These are phyloP conservation scores for Chloroclystis v-ata DNA, from an alignment of 2,888 invertebrate species.

Conservation along the genomic window DNA sequence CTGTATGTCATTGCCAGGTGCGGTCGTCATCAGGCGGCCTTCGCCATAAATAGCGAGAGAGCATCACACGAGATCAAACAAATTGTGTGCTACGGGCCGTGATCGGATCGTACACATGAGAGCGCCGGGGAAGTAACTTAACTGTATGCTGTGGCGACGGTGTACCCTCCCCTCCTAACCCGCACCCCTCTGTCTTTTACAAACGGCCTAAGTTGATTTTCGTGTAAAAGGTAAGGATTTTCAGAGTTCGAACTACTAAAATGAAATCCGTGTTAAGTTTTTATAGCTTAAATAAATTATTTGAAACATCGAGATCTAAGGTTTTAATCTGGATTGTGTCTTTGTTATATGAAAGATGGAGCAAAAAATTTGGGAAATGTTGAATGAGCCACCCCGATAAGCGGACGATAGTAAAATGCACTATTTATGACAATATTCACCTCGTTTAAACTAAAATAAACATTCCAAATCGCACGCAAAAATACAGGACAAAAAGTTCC, in stretches of 20 bases:
- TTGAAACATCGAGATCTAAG: neutral
- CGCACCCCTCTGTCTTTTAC: constrained; percentile 8
- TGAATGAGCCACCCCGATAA: too few species aligned
- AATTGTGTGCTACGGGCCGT: constrained; percentile 72
- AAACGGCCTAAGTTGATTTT: constrained; percentile 18
- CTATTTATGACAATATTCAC: too few species aligned
- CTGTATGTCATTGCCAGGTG: constrained; percentile 39
- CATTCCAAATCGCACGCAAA: too few species aligned
- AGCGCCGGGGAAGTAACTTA: constrained; percentile 40
- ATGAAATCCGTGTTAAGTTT: constrained; percentile 12
- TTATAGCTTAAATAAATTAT: constrained; percentile 5
- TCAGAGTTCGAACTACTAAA: constrained; percentile 1
- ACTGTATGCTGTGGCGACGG: constrained; percentile 4
- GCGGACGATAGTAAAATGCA: too few species aligned
- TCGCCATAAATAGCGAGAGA: constrained; percentile 70
- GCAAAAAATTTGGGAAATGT: neutral
- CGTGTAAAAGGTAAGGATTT: constrained; percentile 14
- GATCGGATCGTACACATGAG: constrained; percentile 67
- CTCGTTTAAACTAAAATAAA: too few species aligned
- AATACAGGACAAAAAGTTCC: too few species aligned
- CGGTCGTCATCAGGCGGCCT: constrained; percentile 58
- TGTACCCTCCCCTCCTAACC: constrained; percentile 10
- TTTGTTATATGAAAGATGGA: neutral
- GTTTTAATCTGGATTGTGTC: neutral
- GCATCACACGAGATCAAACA: constrained; percentile 71